Base-by-base conservation (phyloP, 2,797 vertebrate species). In the Paedocypris micromegethes region DNA sequence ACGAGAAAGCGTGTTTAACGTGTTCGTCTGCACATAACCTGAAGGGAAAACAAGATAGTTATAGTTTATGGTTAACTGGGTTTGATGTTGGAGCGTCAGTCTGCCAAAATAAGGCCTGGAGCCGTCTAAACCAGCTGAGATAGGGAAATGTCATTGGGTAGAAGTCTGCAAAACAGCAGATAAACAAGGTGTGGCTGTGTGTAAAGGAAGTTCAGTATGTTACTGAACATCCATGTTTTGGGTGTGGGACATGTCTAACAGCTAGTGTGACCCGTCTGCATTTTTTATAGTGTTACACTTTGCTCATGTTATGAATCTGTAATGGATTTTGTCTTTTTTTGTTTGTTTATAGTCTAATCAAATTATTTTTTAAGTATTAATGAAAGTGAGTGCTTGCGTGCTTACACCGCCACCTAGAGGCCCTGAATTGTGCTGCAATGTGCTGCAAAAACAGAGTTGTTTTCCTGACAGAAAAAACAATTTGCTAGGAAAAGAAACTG, bases 51-150 rank as follows among this genome's bases (percentile, higher is more conserved):
- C 9, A 57, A 43, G 8, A 5, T 45, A 9, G 23, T 58, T 68
- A 70, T 41, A 37, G 61, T 76, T 65, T 65, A 72, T 58, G 43
- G 66, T 66, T 53, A 73, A 70, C 50, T 77, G 64, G 57, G 39
- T 70, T 70, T 53, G 66, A 51, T 68, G 53, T 56, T 41, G 50
- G 50, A 57, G 58, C 68, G 64, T 23, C 23, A 23, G 23, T 23
- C 23, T 68, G 50, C 58, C 3, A 45, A 69, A 50, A 75, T 41
- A 63, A 47, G 57, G 63, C 52, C 72, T 65, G 61, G 66, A 60
- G 45, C 39, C 59, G 59, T 55, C 40, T 64, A 48, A 70, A 68
- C 51, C 44, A 41, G 54, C 49, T 51, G 57, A 74, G 64, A 50
- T 65, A 42, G 52, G 49, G 51, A 56, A 65, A 63, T 69, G 64